Conservation (phyloP, 2,113 vertebrate species). For the Zapus hudsonius region DNA sequence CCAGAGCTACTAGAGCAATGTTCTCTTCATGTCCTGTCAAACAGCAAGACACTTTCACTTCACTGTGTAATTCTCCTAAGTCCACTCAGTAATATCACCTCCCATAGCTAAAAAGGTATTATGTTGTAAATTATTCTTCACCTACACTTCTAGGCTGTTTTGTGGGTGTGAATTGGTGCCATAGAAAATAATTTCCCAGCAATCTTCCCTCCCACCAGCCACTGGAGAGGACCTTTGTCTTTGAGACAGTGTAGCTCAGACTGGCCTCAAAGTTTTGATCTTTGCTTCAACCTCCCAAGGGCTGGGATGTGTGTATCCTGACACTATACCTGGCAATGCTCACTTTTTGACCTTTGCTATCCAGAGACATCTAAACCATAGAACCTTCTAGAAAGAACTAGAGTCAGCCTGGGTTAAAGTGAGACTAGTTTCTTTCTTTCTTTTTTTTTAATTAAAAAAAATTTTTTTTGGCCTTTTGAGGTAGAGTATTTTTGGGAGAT, state of each 20-base stretch:
- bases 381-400: not conserved
- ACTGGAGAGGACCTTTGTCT: not conserved
- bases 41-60: not conserved
- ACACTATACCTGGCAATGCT: not conserved
- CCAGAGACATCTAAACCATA: not conserved
- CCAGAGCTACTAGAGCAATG: not conserved
- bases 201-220: not conserved
- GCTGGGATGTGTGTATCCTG: not conserved
- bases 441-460: no score
- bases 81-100: not conserved
- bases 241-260: not conserved
- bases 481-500: not conserved
- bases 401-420: no score
- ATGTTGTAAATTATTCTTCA: not conserved
- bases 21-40: conserved; percentile 34
- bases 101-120: not conserved
- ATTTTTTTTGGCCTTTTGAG: no score
- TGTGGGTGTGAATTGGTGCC: not conserved
- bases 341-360: not conserved
- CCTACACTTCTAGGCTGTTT: not conserved
- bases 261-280: not conserved
- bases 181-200: not conserved
- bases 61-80: conserved; percentile 28
- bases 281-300: not conserved
- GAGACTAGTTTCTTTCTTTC: no score